Evolutionary conservation across 2,888 invertebrate species (phyloP).

Genomic region (Eupeodes luniger): DNA sequence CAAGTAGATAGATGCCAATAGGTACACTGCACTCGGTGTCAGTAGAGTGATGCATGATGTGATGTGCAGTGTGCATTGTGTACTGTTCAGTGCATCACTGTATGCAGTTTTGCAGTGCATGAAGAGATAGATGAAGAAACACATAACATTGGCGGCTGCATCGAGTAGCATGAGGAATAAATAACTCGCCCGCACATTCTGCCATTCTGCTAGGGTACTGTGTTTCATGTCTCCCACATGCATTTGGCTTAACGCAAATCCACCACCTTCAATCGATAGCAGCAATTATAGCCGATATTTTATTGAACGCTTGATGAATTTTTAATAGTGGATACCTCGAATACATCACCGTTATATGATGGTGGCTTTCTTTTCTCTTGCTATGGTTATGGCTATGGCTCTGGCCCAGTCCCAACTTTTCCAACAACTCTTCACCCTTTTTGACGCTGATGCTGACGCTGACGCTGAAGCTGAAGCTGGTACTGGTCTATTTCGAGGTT

Average conservation of each 20-base stretch:
- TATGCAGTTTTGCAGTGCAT: too few relatives aligned
- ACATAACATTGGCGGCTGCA: not conserved
- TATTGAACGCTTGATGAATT: constrained; percentile 79
- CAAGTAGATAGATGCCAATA: constrained; percentile 34
- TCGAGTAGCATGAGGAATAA: constrained; percentile 46
- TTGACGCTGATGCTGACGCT: not conserved
- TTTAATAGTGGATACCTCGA: constrained; percentile 77
- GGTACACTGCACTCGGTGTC: constrained; percentile 41
- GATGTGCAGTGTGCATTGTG: constrained; percentile 4
- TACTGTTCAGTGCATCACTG: not conserved
- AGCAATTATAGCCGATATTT: constrained; percentile 79
- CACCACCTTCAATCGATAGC: constrained; percentile 78
- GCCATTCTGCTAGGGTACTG: not conserved
- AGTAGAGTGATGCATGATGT: constrained; percentile 6
- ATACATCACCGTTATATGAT: constrained; percentile 70
- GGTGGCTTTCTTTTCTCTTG: constrained; percentile 68
- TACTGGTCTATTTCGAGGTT: not conserved
- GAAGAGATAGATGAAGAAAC: not conserved
- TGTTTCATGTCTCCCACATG: constrained; percentile 63
- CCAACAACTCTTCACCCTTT: not conserved
- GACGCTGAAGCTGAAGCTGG: not conserved
- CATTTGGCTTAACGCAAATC: constrained; percentile 76
- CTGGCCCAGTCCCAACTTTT: not conserved
- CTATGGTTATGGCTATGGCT: too few relatives aligned
- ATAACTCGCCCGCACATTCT: constrained; percentile 62